A percentile compares a stretch with the other conserved stretches of the same genome.
Conservation (phyloP, 2,113 vertebrate species). For the Dromaius novaehollandiae region DNA sequence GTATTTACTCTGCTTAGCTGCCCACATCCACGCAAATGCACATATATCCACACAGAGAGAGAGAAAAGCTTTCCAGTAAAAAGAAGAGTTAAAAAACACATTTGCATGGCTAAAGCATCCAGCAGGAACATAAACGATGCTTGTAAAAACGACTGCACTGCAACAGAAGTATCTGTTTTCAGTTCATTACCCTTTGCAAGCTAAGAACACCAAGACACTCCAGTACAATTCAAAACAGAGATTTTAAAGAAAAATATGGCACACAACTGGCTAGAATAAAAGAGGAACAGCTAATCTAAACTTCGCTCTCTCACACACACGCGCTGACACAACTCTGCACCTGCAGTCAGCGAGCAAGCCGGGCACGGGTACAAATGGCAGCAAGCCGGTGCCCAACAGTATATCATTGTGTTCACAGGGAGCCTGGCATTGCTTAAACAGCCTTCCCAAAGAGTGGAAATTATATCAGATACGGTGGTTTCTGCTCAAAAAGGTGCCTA, state of each 20-base stretch:
- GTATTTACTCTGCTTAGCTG: not conserved
- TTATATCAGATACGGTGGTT: not conserved
- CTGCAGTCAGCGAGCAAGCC: not conserved
- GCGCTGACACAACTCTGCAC: not conserved
- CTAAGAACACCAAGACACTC: not conserved
- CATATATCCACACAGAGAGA: rapidly evolving
- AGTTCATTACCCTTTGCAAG: not conserved
- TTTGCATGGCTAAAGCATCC: not conserved
- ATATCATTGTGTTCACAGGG: not conserved
- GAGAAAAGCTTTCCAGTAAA: not conserved
- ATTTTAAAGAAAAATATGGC: not conserved
- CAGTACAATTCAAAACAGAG: not conserved
- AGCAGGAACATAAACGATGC: not conserved
- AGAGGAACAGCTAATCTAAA: not conserved
- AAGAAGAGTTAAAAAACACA: not conserved
- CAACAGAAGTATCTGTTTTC: not conserved
- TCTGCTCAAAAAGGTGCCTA: not conserved
- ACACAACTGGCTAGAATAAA: not conserved
- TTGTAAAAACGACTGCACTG: rapidly evolving
- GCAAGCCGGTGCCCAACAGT: not conserved
- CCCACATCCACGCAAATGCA: rapidly evolving
- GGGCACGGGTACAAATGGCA: not conserved
- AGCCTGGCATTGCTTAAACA: not conserved
- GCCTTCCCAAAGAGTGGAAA: not conserved
- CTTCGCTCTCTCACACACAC: rapidly evolving